Evolutionary conservation across 2,113 vertebrate genomes (phyloP).

Genomic region (Uria aalge): DNA sequence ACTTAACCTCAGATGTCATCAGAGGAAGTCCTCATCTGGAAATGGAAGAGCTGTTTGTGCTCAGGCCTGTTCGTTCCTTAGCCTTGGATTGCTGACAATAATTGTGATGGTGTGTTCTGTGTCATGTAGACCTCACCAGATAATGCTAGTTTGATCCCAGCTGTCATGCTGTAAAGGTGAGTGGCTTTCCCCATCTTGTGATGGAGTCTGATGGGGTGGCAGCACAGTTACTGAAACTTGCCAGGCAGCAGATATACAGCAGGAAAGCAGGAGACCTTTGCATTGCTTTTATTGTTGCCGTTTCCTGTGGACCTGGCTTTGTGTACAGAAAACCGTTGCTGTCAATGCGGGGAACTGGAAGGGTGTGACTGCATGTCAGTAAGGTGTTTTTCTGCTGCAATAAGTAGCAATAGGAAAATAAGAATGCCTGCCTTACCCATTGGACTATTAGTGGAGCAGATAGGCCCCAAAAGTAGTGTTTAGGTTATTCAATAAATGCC

Average conservation of each 20-base stretch:
- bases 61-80: neutral
- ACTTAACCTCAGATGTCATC: neutral
- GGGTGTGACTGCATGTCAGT: neutral
- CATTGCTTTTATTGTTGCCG: neutral
- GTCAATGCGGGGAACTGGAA: neutral
- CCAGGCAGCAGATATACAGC: neutral
- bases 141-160: neutral
- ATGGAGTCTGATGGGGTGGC: neutral
- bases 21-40: neutral
- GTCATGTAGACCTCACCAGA: fast-evolving
- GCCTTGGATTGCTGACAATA: neutral
- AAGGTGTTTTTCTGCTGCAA: neutral
- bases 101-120: neutral
- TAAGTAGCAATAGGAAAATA: neutral
- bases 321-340: neutral
- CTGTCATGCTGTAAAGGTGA: neutral
- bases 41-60: neutral
- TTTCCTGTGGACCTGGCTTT: neutral
- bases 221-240: neutral
- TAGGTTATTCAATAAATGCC: neutral
- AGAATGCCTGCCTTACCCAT: neutral
- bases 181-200: neutral
- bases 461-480: neutral
- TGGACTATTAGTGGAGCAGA: neutral
- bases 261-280: neutral